phyloP scores from a whole-genome alignment of 1,140 invertebrate genomes.

The Trichomalopsis sarcophagae region DNA sequence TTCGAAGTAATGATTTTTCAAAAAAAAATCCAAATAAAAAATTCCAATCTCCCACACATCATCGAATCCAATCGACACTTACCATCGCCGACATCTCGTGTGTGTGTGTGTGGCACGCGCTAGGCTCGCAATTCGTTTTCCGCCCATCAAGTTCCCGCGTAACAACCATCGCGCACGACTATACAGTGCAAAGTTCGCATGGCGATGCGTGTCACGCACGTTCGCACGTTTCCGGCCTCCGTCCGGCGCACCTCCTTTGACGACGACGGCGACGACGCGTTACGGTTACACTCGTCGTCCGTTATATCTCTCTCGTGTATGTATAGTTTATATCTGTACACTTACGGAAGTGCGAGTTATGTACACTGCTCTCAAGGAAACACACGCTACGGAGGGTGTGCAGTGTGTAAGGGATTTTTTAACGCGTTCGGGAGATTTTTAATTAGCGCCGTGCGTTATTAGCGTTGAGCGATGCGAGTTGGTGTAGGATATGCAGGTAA shows the following conservation, averaged over 20 bases:
- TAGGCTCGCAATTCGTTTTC: neutral
- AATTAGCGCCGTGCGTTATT: constrained; percentile 7
- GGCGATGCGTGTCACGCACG: constrained; percentile 2
- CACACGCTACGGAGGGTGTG: neutral
- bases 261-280: neutral
- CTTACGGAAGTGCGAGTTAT: neutral
- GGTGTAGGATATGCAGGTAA: neutral
- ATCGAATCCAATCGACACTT: too few relatives aligned
- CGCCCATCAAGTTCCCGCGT: neutral
- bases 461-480: neutral
- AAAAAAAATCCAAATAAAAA: neutral
- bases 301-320: neutral
- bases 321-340: neutral
- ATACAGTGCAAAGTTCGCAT: constrained; percentile 3
- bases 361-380: constrained; percentile 5
- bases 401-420: neutral
- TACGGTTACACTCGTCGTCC: neutral
- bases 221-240: neutral
- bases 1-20: too few relatives aligned
- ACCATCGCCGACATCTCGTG: too few relatives aligned
- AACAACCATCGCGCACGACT: neutral
- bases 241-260: neutral
- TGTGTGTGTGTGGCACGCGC: too few relatives aligned
- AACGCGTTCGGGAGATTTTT: neutral
- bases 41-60: too few relatives aligned